These are phyloP conservation scores for Drosophila pruinosa DNA, from an alignment of 1,140 invertebrate species.

Conservation along the genomic window DNA sequence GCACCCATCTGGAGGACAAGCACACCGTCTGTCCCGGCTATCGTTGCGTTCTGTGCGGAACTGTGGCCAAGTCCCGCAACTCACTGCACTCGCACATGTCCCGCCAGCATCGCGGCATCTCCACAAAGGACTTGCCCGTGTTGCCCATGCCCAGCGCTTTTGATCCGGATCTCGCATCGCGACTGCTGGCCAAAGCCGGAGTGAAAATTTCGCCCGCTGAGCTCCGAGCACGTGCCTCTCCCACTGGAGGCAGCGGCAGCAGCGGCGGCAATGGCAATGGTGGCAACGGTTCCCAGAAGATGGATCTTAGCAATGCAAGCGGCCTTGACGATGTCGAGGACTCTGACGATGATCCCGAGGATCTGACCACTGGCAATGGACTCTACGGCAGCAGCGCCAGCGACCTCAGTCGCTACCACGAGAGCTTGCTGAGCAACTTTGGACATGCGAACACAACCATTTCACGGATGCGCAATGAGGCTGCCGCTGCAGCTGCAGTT, in stretches of 20 bases:
- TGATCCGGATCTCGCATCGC: slow-evolving; percentile 92
- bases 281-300: slow-evolving; percentile 88
- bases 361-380: slow-evolving; percentile 86
- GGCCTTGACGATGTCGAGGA: slow-evolving; percentile 84
- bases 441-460: slow-evolving; percentile 86
- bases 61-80: slow-evolving; percentile 95
- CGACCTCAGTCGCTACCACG: slow-evolving; percentile 74
- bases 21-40: slow-evolving; percentile 96
- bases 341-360: slow-evolving; percentile 88
- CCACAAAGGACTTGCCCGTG: slow-evolving; percentile 95
- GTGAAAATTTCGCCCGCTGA: slow-evolving; percentile 93
- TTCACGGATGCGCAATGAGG: slow-evolving; percentile 83
- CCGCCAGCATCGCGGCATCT: slow-evolving; percentile 94
- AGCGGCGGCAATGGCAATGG: slow-evolving; percentile 86
- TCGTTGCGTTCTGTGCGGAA: slow-evolving; percentile 94
- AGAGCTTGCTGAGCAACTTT: slow-evolving; percentile 83
- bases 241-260: slow-evolving; percentile 88
- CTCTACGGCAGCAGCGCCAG: slow-evolving; percentile 57
- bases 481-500: slow-evolving; percentile 80
- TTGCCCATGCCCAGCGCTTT: slow-evolving; percentile 95
- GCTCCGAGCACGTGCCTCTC: slow-evolving; percentile 90
- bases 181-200: slow-evolving; percentile 92
- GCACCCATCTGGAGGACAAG: slow-evolving; percentile 95
- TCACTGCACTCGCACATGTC: slow-evolving; percentile 96
- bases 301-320: slow-evolving; percentile 85